Percentiles rank a stretch among this genome's conserved stretches.
Conservation (phyloP, 1,140 invertebrate species). For the Fopius arisanus region DNA sequence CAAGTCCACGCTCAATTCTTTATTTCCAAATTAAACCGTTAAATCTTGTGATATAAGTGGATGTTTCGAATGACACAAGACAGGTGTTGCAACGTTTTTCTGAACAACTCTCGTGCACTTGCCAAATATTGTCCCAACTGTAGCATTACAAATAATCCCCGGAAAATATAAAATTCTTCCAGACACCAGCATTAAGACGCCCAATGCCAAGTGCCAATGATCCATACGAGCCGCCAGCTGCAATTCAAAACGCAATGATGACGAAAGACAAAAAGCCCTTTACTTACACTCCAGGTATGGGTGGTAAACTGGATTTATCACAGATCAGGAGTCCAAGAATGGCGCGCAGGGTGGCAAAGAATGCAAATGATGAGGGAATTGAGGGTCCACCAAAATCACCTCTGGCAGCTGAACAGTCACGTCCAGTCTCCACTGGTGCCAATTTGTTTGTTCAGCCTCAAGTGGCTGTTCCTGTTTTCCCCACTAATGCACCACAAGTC, state of each 20-base stretch:
- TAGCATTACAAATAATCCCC: neutral
- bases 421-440: constrained; percentile 47
- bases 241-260: constrained; percentile 92
- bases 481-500: constrained; percentile 62
- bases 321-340: constrained; percentile 90
- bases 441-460: constrained; percentile 68
- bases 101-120: neutral
- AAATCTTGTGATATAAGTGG: constrained; percentile 25
- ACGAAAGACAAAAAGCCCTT: constrained; percentile 96
- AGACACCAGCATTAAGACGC: constrained; percentile 32
- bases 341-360: constrained; percentile 78
- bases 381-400: constrained; percentile 59
- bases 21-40: neutral
- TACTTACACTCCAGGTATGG: constrained; percentile 87
- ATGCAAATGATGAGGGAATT: constrained; percentile 70
- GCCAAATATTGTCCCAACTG: neutral
- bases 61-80: neutral
- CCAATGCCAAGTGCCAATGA: constrained; percentile 40
- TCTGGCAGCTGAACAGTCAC: constrained; percentile 58
- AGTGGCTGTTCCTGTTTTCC: constrained; percentile 76
- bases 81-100: neutral
- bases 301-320: constrained; percentile 84
- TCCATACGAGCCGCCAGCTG: constrained; percentile 78
- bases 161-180: neutral
- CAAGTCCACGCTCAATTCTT: neutral